Evolutionary conservation across 2,797 vertebrate species (phyloP), one percentile per base, ranked within the genome.

Genomic region (Clarias laeviceps): DNA sequence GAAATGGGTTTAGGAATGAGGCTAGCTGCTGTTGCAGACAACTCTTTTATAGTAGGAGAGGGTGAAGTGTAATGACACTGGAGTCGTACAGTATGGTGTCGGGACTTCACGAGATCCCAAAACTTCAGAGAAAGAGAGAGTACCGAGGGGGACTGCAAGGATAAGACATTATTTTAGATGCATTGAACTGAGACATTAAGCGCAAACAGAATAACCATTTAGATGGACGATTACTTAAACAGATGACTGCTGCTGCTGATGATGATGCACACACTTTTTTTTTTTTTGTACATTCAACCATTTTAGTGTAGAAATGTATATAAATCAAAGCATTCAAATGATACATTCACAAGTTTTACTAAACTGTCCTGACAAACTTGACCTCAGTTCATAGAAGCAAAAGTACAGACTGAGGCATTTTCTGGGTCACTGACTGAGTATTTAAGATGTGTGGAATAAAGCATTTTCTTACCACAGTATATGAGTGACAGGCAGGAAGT

Each of bases 401-500:
- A 11, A 40, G 11, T 14, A 2, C 69, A 22, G 11, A 15, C 11
- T n/a, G 22, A 37, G 8, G n/a, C 22, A 37, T 45, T 72, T 72
- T 50, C 37, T 69, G 18, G 0, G 22, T 20, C 72, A 74, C 14
- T 74, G 72, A 54, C 27, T 1, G 17, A 57, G 29, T 9, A 2
- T 32, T 76, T 32, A 57, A 57, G 54, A 77, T 12, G 29, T 34
- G 54, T 62, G 54, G 15, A 79, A 37, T 24, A 37, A 80, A 27
- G 14, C 78, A 80, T 80, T 79, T 40, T 66, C 91, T 94, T 74
- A 95, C 95, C 90, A 20, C 62, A 76, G 50, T 27, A 37, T 88
- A 74, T 37, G 92, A 93, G 91, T 95, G 92, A 82, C 95, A 96
- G 70, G 93, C 89, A 77, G 93, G 95, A 76, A 95, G 89, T 62